phyloP scores from a whole-genome alignment of 2,797 vertebrate genomes.

The Chromobotia macracanthus region DNA sequence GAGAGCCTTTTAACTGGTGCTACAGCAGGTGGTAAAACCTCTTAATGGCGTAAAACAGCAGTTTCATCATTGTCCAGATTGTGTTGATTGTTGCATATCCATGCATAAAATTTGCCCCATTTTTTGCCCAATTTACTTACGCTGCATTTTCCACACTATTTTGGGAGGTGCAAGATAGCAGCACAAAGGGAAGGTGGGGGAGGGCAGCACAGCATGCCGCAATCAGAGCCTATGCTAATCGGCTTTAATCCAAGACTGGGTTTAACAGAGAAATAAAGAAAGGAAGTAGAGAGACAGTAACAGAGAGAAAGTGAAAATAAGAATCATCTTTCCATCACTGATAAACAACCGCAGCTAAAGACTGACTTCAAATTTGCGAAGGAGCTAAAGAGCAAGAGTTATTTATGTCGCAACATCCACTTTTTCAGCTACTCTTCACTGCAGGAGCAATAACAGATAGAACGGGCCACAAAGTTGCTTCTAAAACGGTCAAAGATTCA shows the following conservation, averaged over 20 bases:
- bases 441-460: background rate
- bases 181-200: conserved; percentile 59
- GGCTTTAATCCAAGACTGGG: conserved; percentile 68
- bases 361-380: too few relatives aligned
- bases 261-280: conserved; percentile 59
- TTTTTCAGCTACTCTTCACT: too few relatives aligned
- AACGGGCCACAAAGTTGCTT: conserved; percentile 17
- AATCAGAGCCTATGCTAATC: conserved; percentile 68
- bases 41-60: conserved; percentile 36
- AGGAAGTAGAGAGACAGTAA: conserved; percentile 35
- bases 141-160: conserved; percentile 48
- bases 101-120: conserved; percentile 54
- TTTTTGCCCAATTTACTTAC: conserved; percentile 51
- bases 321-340: conserved; percentile 1
- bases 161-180: conserved; percentile 38
- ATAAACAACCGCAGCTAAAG: background rate
- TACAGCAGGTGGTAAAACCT: conserved; percentile 47
- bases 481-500: background rate
- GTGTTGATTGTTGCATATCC: conserved; percentile 54
- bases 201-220: conserved; percentile 46
- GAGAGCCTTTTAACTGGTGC: conserved; percentile 6
- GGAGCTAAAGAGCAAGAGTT: too few relatives aligned
- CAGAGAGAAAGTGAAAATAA: background rate
- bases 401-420: too few relatives aligned
- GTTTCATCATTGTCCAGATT: conserved; percentile 44